phyloP scores from a whole-genome alignment of 1,140 invertebrate species.

The Temnothorax longispinosus region DNA sequence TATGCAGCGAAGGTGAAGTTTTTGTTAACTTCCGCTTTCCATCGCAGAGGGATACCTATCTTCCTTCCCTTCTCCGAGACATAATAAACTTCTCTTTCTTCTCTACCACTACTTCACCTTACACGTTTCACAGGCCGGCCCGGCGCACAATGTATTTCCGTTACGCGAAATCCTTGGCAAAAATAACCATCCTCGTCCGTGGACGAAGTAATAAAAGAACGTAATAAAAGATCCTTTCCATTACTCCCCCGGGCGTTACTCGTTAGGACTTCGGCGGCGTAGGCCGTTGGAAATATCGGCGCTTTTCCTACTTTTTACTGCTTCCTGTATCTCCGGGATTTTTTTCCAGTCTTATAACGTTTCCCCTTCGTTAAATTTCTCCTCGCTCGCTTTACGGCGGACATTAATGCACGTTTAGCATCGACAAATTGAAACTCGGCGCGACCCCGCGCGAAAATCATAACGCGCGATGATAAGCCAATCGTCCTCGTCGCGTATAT shows the following conservation, averaged over 20 bases:
- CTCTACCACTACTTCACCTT: conserved; percentile 11
- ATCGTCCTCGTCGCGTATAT: neutral
- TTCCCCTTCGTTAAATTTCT: conserved; percentile 7
- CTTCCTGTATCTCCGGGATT: neutral
- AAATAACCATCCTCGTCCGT: conserved; percentile 39
- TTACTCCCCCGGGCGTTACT: conserved; percentile 26
- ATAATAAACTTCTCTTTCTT: conserved; percentile 58
- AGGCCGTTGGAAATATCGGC: neutral
- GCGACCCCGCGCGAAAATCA: neutral
- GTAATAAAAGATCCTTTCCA: conserved; percentile 43
- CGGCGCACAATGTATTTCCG: conserved; percentile 44
- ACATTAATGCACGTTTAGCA: neutral
- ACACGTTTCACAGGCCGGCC: conserved; percentile 11
- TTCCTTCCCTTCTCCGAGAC: neutral
- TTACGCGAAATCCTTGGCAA: conserved; percentile 27
- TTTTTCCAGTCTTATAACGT: neutral
- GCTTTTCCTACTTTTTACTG: neutral
- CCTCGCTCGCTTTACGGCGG: neutral
- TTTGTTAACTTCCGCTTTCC: conserved; percentile 53
- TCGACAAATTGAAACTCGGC: neutral
- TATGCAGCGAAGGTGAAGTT: conserved; percentile 21
- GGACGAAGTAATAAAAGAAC: conserved; percentile 27
- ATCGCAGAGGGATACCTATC: conserved; percentile 20
- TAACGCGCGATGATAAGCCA: neutral
- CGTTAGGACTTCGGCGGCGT: conserved; percentile 19